Conservation (phyloP, 2,113 vertebrate genomes). For the Scalopus aquaticus region DNA sequence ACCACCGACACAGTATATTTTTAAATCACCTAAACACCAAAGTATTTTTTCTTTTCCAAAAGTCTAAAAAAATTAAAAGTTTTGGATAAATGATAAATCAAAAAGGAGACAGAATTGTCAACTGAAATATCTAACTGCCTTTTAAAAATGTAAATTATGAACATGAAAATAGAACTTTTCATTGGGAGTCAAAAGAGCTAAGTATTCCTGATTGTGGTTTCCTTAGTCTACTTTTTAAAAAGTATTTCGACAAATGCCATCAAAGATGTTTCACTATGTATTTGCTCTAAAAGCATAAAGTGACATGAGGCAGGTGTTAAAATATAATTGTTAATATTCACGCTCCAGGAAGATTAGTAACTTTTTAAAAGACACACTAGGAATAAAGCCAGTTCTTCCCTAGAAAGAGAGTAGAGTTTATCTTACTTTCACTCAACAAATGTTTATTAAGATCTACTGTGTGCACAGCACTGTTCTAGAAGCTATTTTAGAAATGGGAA, state of each 20-base stretch:
- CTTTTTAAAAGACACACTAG: slow-evolving; percentile 51
- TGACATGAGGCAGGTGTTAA: slow-evolving; percentile 73
- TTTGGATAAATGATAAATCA: slow-evolving; percentile 74
- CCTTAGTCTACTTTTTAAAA: slow-evolving; percentile 68
- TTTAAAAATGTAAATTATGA: slow-evolving; percentile 74
- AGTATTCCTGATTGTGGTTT: slow-evolving; percentile 76
- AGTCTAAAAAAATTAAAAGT: slow-evolving; percentile 81
- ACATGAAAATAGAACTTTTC: slow-evolving; percentile 77
- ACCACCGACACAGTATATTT: slow-evolving; percentile 89
- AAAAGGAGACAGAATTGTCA: slow-evolving; percentile 76
- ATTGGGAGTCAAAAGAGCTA: slow-evolving; percentile 74
- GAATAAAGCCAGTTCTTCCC: slow-evolving; percentile 59
- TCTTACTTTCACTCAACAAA: slow-evolving; percentile 55
- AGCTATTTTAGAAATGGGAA: slow-evolving; percentile 68
- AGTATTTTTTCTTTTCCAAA: slow-evolving; percentile 83
- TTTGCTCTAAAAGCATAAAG: slow-evolving; percentile 69
- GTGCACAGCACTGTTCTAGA: slow-evolving; percentile 60
- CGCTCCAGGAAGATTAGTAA: slow-evolving; percentile 68
- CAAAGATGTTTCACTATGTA: slow-evolving; percentile 70
- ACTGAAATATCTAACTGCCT: slow-evolving; percentile 78
- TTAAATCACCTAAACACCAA: slow-evolving; percentile 87
- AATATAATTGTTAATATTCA: slow-evolving; percentile 70
- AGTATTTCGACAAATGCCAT: slow-evolving; percentile 69
- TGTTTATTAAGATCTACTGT: slow-evolving; percentile 67
- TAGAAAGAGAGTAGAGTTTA: slow-evolving; percentile 8